These are phyloP conservation scores for Drosophila seguyi DNA, from an alignment of 1,140 invertebrate genomes.

Conservation along the genomic window DNA sequence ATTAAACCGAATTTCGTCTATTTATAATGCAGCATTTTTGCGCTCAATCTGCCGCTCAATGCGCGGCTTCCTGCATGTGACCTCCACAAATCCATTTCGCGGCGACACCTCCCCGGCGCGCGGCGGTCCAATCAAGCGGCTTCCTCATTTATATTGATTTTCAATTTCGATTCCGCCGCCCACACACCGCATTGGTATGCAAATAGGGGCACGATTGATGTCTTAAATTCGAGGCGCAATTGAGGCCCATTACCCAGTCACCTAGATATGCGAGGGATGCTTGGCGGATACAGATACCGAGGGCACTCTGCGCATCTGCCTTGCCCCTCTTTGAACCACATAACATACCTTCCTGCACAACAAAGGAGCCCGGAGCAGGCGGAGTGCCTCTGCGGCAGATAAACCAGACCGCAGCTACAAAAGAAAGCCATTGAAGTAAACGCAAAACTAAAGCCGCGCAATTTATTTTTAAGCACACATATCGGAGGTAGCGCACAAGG, in stretches of 20 bases:
- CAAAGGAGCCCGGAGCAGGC: background rate
- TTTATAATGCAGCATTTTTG: conserved; percentile 38
- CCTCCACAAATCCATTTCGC: conserved; percentile 51
- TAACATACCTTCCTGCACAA: conserved; percentile 17
- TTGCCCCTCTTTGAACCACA: background rate
- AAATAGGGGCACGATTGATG: conserved; percentile 62
- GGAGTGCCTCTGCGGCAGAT: conserved; percentile 27
- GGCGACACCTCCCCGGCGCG: conserved; percentile 11
- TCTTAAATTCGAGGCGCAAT: conserved; percentile 66
- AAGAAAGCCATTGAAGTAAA: conserved; percentile 68
- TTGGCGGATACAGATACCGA: conserved; percentile 28
- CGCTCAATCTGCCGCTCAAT: conserved; percentile 40
- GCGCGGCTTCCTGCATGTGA: conserved; percentile 29
- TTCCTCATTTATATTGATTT: conserved; percentile 76
- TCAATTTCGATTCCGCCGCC: conserved; percentile 27
- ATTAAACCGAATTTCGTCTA: conserved; percentile 43
- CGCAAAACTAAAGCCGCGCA: conserved; percentile 73
- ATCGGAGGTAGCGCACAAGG: conserved; percentile 39
- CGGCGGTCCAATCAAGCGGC: conserved; percentile 56
- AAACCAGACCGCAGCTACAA: conserved; percentile 58
- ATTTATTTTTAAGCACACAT: conserved; percentile 81
- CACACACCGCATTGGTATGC: conserved; percentile 20
- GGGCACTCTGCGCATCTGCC: conserved; percentile 22
- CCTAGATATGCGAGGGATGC: conserved; percentile 60
- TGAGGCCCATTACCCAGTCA: conserved; percentile 77